Conservation (phyloP, 1,140 invertebrate species). For the Heliconius nattereri region DNA sequence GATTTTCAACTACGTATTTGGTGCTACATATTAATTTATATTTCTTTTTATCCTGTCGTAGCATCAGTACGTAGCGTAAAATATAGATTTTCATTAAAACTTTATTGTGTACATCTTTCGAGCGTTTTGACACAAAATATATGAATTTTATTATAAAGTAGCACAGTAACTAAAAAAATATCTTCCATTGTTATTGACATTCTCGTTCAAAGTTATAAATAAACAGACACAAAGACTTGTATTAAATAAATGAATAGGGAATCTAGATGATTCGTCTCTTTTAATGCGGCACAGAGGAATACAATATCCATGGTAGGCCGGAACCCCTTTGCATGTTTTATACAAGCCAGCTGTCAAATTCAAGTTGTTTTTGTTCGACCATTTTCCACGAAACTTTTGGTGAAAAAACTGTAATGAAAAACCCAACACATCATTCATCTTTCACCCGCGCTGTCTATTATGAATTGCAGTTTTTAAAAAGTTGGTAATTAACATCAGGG, state of each 20-base stretch:
- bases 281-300: conserved; percentile 30
- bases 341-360: conserved; percentile 60
- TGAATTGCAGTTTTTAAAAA: conserved; percentile 80
- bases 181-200: background rate
- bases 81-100: conserved; percentile 2
- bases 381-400: conserved; percentile 63
- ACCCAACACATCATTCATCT: conserved; percentile 78
- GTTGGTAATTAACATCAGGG: conserved; percentile 78
- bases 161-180: conserved; percentile 1
- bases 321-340: conserved; percentile 55
- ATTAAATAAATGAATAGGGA: conserved; percentile 36
- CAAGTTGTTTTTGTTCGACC: conserved; percentile 62
- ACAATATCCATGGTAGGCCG: conserved; percentile 38
- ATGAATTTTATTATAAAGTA: background rate
- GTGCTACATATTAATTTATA: background rate
- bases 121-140: background rate
- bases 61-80: background rate
- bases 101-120: background rate
- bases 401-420: conserved; percentile 67
- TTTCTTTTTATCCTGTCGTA: background rate
- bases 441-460: conserved; percentile 76
- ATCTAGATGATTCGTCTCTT: conserved; percentile 41
- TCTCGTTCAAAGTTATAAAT: background rate
- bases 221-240: conserved; percentile 6
- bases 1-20: conserved; percentile 8